These are phyloP conservation scores for Campylomormyrus tamandua DNA, from an alignment of 2,113 vertebrate species.

Conservation along the genomic window DNA sequence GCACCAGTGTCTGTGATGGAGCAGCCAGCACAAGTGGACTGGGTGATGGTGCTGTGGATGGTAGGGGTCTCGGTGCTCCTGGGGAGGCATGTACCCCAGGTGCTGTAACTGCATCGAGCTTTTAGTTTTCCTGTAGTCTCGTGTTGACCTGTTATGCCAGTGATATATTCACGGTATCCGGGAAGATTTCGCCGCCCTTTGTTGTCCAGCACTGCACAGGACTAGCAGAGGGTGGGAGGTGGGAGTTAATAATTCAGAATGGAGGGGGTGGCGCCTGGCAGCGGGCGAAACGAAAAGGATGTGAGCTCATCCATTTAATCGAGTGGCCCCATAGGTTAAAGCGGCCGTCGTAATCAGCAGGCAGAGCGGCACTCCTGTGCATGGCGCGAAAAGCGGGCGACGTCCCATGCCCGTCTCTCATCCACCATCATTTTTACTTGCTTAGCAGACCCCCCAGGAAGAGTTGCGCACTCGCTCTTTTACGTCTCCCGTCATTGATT, in stretches of 20 bases:
- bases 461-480: not conserved
- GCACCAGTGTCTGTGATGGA: not conserved
- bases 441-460: not conserved
- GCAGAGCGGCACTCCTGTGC: slow-evolving; percentile 45
- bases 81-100: not conserved
- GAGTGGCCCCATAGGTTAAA: slow-evolving; percentile 33
- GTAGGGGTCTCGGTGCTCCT: not conserved
- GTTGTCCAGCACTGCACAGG: not conserved
- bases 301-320: slow-evolving; percentile 57
- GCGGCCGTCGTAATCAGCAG: slow-evolving; percentile 56
- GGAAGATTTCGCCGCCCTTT: not conserved
- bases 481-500: not conserved
- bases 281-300: slow-evolving; percentile 46
- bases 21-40: not conserved
- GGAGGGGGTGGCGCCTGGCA: slow-evolving; percentile 23
- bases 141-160: not conserved
- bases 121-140: not conserved
- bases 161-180: not conserved
- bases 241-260: slow-evolving; percentile 51
- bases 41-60: not conserved
- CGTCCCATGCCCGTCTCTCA: not conserved
- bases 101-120: not conserved
- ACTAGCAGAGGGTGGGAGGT: not conserved
- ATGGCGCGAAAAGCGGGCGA: slow-evolving; percentile 15
- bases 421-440: not conserved